Base-by-base conservation (phyloP, 2,888 invertebrate genomes). In the Agonopterix arenella region DNA sequence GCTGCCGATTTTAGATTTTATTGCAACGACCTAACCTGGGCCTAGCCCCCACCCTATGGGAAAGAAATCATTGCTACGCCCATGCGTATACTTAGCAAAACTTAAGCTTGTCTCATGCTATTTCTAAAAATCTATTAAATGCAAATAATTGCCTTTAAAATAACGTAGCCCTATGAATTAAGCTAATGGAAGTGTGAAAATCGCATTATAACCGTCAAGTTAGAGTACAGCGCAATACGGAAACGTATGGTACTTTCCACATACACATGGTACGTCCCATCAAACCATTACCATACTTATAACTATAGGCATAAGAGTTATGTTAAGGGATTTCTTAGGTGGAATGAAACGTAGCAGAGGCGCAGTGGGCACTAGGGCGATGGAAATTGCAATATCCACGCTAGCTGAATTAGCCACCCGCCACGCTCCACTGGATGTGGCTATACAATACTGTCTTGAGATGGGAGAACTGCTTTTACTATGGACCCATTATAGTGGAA, bases 311-410 rank as follows among this genome's bases (percentile, higher is more conserved):
- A 28, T 28, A 28, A 28, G 28, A 28, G 28, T 28, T 28, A 28
- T 28, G 28, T 28, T 28, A 7, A 28, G 28, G 28, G 28, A 28
- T 28, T 28, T 28, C 28, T 28, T 28, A 28, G 5, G 28, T 28
- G 28, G 28, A 28, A 28, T 28, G 28, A 28, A 28, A 28, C 28
- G 18, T 28, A 7, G 28, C 28, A 7, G 28, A 64, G 70, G 70
- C 65, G 71, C 73, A 71, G 64, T 59, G 70, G 66, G 70, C 74
- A 72, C 67, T 72, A 72, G 73, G 65, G 66, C 66, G 70, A 68
- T 76, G 80, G 78, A 78, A 83, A 84, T 83, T 80, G 83, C 81
- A 84, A 84, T 84, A 83, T 82, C 78, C 71, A 70, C 28, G 65
- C 64, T 55, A 65, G 62, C 62, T 57, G 70, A 75, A 76, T 76